Conservation (phyloP, 2,113 vertebrate genomes). For the Carassius carassius region DNA sequence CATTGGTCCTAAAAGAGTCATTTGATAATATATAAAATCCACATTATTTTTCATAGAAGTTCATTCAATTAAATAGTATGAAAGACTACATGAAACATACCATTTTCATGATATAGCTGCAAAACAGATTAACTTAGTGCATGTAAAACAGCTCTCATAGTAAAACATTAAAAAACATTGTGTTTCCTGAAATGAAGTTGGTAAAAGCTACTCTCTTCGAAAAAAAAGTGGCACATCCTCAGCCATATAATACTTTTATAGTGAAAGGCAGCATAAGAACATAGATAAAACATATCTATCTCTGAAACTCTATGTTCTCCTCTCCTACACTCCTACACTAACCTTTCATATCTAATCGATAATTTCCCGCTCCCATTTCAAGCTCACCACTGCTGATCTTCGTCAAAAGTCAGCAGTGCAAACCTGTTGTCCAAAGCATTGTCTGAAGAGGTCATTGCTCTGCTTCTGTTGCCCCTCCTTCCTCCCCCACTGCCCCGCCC, state of each 20-base stretch:
- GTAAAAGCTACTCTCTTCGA: neutral
- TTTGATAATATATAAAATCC: neutral
- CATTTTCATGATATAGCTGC: neutral
- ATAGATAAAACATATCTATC: neutral
- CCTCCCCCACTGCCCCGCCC: slow-evolving; percentile 50
- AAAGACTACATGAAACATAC: neutral
- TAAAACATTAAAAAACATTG: neutral
- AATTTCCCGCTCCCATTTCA: neutral
- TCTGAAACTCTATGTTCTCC: neutral
- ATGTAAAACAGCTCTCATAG: neutral
- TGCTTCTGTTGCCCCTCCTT: slow-evolving; percentile 44
- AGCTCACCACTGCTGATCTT: slow-evolving; percentile 32
- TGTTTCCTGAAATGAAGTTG: neutral
- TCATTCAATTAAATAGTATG: slow-evolving; percentile 2
- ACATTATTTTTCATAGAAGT: neutral
- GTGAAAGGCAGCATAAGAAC: neutral
- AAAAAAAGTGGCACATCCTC: neutral
- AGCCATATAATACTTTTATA: neutral
- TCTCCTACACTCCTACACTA: neutral
- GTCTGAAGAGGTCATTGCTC: neutral
- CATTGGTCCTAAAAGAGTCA: slow-evolving; percentile 7
- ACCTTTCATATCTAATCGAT: neutral
- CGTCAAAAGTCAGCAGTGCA: slow-evolving; percentile 63
- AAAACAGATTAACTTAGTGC: neutral
- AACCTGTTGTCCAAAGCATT: slow-evolving; percentile 68